Conservation (phyloP, 2,797 vertebrate genomes). For the Hemibagrus guttatus region DNA sequence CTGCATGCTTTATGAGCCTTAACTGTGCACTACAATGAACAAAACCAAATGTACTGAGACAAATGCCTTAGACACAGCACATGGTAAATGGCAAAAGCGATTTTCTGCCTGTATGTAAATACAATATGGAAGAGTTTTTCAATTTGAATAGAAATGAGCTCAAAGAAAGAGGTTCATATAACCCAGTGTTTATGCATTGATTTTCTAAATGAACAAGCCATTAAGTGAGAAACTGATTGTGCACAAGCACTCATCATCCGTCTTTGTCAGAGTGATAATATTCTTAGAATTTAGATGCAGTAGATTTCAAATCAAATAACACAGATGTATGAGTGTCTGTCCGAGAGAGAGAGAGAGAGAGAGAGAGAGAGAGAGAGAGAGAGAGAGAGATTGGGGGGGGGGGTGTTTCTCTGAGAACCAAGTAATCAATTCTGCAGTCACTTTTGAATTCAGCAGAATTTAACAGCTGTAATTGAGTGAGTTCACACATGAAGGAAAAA, state of each 20-base stretch:
- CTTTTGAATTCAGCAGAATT: conserved; percentile 10
- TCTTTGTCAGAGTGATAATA: conserved; percentile 25
- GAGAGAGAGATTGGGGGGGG: neutral
- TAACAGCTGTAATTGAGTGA: neutral
- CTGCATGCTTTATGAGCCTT: neutral
- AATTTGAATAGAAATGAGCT: conserved; percentile 30
- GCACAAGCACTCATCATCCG: neutral
- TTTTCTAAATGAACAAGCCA: conserved; percentile 38
- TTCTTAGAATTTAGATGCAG: conserved; percentile 7
- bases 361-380: conserved; percentile 4
- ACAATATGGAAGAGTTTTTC: conserved; percentile 11
- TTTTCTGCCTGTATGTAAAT: conserved; percentile 30
- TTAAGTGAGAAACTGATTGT: neutral
- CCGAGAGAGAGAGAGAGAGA: neutral
- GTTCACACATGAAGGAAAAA: conserved; percentile 11
- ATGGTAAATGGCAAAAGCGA: conserved; percentile 18
- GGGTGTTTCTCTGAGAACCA: neutral
- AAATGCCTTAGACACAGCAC: conserved; percentile 14
- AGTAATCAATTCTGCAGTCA: conserved; percentile 11
- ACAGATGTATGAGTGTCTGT: neutral
- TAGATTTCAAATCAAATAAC: conserved; percentile 14
- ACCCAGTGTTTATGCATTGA: conserved; percentile 9
- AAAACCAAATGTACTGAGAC: conserved; percentile 12
- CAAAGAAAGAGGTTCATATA: conserved; percentile 32
- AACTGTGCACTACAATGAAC: conserved; percentile 14